Conservation (phyloP, 2,888 invertebrate species). For the Campoletis raptor region DNA sequence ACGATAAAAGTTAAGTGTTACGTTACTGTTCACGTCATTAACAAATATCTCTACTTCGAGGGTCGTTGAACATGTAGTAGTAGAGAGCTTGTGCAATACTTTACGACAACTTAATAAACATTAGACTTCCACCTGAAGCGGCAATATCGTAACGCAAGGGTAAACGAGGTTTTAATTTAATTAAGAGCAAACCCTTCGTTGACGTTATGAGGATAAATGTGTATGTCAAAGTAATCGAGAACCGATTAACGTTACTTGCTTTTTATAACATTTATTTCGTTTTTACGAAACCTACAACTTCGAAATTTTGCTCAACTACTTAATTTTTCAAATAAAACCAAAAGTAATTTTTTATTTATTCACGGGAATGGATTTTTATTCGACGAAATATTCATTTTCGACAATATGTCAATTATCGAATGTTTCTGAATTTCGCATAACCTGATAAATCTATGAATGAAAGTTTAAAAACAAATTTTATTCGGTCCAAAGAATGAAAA, state of each 20-base stretch:
- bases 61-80: conserved; percentile 12
- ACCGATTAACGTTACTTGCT: neutral
- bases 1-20: neutral
- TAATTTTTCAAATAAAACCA: neutral
- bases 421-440: too few relatives aligned
- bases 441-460: neutral
- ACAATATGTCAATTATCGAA: too few relatives aligned
- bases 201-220: neutral
- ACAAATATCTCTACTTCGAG: conserved; percentile 27
- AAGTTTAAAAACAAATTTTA: neutral
- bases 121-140: conserved; percentile 9
- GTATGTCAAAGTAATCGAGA: neutral
- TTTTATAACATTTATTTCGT: neutral
- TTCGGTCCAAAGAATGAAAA: neutral
- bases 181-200: conserved; percentile 15
- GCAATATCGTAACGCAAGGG: conserved; percentile 9
- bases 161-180: conserved; percentile 37
- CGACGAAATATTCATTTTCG: too few relatives aligned
- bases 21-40: conserved; percentile 5
- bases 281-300: neutral
- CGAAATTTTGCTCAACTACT: neutral
- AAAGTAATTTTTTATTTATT: too few relatives aligned
- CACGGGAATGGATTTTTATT: too few relatives aligned
- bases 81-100: neutral
- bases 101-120: conserved; percentile 45